These are phyloP conservation scores for Danionella dracula DNA, from an alignment of 2,797 vertebrate species.

Conservation along the genomic window DNA sequence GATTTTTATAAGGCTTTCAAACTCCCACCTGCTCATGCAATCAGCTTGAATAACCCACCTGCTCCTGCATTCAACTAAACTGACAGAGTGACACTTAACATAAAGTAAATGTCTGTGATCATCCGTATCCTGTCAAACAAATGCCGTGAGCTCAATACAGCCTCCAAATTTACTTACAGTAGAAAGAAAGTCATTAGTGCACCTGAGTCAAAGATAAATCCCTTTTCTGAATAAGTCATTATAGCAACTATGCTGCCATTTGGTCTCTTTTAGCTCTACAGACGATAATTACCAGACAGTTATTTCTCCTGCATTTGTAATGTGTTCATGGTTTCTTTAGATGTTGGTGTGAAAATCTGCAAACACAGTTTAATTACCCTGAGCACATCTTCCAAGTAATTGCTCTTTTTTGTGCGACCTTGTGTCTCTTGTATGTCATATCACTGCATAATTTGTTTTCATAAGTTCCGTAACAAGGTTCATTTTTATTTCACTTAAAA, in stretches of 20 bases:
- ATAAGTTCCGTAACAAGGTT: too few species aligned
- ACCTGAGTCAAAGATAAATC: neutral
- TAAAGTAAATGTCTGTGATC: neutral
- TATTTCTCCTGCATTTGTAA: neutral
- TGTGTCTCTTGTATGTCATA: too few species aligned
- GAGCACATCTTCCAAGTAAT: too few species aligned
- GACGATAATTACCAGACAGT: neutral
- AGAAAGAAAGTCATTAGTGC: neutral
- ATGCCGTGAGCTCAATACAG: neutral
- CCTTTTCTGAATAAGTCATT: neutral
- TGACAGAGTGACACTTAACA: too few species aligned
- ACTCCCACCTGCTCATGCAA: too few species aligned
- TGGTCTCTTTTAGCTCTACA: neutral
- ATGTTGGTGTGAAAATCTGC: neutral
- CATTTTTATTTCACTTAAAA: too few species aligned
- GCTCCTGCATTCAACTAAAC: too few species aligned
- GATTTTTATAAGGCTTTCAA: too few species aligned
- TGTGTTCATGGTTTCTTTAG: neutral
- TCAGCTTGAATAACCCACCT: too few species aligned
- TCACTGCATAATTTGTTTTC: too few species aligned
- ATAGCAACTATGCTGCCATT: neutral
- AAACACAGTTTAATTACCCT: slow-evolving; percentile 4
- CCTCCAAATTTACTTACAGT: neutral
- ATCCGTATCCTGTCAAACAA: neutral
- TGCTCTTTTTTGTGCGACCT: too few species aligned